Evolutionary conservation across 2,113 vertebrate species (phyloP).

Genomic region (Calyptomena viridis): DNA sequence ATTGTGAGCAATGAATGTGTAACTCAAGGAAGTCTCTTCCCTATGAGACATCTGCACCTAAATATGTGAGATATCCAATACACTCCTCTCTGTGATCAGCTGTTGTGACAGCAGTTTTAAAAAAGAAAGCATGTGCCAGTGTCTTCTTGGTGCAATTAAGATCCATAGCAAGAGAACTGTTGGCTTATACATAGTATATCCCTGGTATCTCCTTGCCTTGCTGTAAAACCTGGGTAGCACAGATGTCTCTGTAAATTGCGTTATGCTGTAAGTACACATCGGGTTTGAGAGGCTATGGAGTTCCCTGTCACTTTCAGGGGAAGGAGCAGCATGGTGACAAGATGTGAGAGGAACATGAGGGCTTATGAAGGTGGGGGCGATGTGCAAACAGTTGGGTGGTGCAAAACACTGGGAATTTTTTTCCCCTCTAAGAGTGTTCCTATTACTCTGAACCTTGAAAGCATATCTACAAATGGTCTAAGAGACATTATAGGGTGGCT

Average conservation of each 20-base stretch:
- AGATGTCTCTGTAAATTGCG: neutral
- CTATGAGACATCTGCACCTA: neutral
- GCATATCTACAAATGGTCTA: fast-evolving
- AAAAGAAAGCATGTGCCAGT: neutral
- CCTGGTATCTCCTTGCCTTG: neutral
- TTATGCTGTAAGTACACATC: neutral
- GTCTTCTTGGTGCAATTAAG: neutral
- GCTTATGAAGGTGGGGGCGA: neutral
- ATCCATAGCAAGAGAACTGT: neutral
- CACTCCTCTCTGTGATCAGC: neutral
- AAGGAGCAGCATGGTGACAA: neutral
- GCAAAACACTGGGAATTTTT: neutral
- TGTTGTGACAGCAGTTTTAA: neutral
- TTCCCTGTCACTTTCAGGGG: neutral
- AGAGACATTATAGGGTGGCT: fast-evolving
- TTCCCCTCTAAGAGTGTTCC: neutral
- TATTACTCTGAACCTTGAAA: neutral
- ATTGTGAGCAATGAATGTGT: neutral
- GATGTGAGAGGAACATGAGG: neutral
- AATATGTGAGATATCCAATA: neutral
- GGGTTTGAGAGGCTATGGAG: neutral
- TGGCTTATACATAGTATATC: neutral
- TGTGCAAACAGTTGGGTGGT: neutral
- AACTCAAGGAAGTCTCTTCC: neutral
- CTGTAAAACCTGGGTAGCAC: neutral